Base-by-base conservation (phyloP, 2,888 invertebrate species). In the Cryptocheilus praepositus region DNA sequence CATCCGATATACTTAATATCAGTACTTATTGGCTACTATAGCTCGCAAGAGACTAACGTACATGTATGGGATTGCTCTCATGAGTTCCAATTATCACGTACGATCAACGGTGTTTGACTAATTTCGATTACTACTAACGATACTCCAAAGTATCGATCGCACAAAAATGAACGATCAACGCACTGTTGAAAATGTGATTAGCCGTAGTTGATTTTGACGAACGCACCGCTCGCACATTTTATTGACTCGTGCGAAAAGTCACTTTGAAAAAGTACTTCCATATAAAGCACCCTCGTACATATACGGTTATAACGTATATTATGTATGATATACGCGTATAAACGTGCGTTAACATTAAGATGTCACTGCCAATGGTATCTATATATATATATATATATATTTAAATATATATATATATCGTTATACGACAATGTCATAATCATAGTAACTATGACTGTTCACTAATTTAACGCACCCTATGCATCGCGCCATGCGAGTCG, bases 311-410 rank as follows among this genome's bases (percentile, higher is more conserved):
- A n/a, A 63, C 25, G 62, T 58, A 62, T 58, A 60, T 44, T 67
- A 66, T 71, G 77, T 75, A 77, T 70, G 57, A 69, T 76, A 70
- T 71, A 76, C 71, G 74, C 74, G 72, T 67, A 61, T 79, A 76
- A 69, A 72, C 76, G 67, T 74, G 74, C 68, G 66, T 73, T 36
- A 69, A 56, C 63, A 68, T 61, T 61, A 68, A 75, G 61, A 73
- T 70, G 70, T 74, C 74, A 76, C 77, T 74, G 76, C 74, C 74
- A 72, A 74, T 70, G 71, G 70, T 70, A 78, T 75, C 66, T 52
- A 56, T 55, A 49, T 49, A 49, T 49, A n/a, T 7, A 5, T 49
- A 16, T 49, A 7, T 18, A 49, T 49, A 49, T 13, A 5, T n/a
- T n/a, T n/a, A n/a, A n/a, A 45, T 45, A 74, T 64, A 59, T 65